Evolutionary conservation across 1,140 invertebrate species (phyloP), one percentile per base, ranked within the genome.

Genomic region (Ooceraea biroi): DNA sequence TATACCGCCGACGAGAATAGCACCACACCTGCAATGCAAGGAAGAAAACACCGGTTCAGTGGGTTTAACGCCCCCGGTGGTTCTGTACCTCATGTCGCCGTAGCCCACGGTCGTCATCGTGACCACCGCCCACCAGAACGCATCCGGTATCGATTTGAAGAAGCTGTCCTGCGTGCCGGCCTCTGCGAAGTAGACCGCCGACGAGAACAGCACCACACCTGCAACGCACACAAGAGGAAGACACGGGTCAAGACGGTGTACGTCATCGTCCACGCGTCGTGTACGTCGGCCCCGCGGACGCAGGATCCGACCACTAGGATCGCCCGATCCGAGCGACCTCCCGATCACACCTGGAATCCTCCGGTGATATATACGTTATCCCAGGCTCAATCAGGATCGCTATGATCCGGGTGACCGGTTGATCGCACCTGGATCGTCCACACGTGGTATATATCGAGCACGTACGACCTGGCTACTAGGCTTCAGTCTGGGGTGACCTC

Each of bases 91-190:
- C 98, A 99, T 99, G 95, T 99, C 98, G 94, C 98, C 98, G 96
- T 99, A 99, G 93, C 98, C 98, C 88, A 99, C 98, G 88, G 98
- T 99, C 91, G 98, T 98, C 99, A 99, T 99, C 95, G 99, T 99
- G 95, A 99, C 99, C 94, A 99, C 98, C 94, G 98, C 98, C 98
- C 98, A 99, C 99, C 99, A 99, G 96, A 99, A 99, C 94, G 98
- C 98, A 95, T 97, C 97, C 93, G 97, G 98, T 96, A 99, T 99
- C 95, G 98, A 99, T 96, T 99, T 99, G 97, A 99, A 99, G 96
- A 98, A 97, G 92, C 98, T 99, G 96, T 99, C 99, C 95, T 97
- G 97, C 95, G 97, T 98, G 95, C 99, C 98, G 93, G 98, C 96
- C 96, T 99, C 99, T 90, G 99, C 99, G 96, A 99, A 99, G 97